Base-by-base conservation (phyloP, 2,888 invertebrate genomes). In the Caenorhabditis sp. region DNA sequence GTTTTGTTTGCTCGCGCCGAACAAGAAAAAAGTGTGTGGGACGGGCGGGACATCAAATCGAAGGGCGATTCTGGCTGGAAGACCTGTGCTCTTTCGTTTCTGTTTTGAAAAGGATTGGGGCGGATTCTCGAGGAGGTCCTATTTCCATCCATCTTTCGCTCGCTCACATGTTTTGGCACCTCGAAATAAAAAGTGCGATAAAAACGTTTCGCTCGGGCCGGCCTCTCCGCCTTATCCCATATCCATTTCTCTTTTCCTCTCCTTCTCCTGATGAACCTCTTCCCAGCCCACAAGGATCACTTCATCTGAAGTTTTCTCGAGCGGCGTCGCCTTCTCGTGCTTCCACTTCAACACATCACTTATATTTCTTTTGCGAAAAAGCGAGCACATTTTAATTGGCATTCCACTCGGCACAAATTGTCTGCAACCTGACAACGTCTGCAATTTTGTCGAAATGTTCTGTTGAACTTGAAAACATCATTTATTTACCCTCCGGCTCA, bases 101-200 rank as follows among this genome's bases (percentile, higher is more conserved):
- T 35, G 35, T 2, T 13, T 13, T 35, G 35, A 35, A 9, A 3
- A 35, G 35, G 13, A 35, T n/a, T n/a, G n/a, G 9, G 9, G 35
- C 35, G 30, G n/a, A n/a, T n/a, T n/a, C n/a, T n/a, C 30, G 30
- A 30, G 30, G 2, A 13, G 35, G 15, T 27, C 30, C 8, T 17
- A 26, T 26, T 2, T 3, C 26, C 26, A 2, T 15, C 48, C 5
- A 17, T 22, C 43, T 22, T 2, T 43, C 22, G 15, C 22, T 48
- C 15, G 22, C 46, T 43, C 43, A 8, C 48, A 30, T 48, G 48
- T 48, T 48, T 48, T 48, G 48, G 48, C 48, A 48, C 48, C 48
- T 48, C 48, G 48, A 48, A 48, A 48, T 48, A 48, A 48, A 48
- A 48, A 48, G 48, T 48, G 48, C 48, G 48, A 48, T 48, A 48